Conservation (phyloP, 2,113 vertebrate genomes). For the Nothocercus julius region DNA sequence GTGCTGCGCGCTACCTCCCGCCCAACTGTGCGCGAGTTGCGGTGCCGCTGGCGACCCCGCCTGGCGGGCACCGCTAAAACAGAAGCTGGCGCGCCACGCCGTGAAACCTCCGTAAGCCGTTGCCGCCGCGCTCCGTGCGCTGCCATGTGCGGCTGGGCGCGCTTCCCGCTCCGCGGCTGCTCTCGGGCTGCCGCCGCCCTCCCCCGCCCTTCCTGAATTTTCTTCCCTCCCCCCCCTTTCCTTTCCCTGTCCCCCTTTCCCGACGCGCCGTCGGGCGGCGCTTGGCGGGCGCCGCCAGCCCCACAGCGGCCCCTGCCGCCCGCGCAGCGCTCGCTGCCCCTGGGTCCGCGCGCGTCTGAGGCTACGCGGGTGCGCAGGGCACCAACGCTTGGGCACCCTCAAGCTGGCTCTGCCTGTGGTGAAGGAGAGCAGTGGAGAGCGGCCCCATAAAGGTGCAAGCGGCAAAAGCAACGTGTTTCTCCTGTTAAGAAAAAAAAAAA, state of each 20-base stretch:
- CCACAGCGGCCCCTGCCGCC: neutral
- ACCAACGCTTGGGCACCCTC: neutral
- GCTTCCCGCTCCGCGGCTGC: accelerated
- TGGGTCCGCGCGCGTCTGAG: no score
- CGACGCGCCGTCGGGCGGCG: neutral
- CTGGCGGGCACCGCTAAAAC: no score
- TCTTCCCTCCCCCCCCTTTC: neutral
- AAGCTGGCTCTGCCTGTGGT: neutral
- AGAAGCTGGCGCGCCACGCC: no score
- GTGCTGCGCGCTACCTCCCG: accelerated
- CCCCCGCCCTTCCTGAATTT: neutral
- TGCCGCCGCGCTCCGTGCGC: accelerated
- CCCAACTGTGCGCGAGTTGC: neutral
- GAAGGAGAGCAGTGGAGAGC: neutral
- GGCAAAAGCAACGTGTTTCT: neutral
- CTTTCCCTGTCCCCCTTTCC: neutral
- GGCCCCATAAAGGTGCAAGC: neutral
- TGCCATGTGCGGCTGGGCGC: accelerated
- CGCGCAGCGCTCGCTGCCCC: no score
- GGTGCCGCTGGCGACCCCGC: no score
- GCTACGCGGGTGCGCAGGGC: no score
- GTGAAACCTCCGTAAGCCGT: no score
- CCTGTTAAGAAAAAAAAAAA: neutral
- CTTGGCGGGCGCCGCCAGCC: neutral
- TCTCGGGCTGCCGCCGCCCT: neutral